Conservation (phyloP, 2,888 invertebrate genomes). For the Piscicola geometra region DNA sequence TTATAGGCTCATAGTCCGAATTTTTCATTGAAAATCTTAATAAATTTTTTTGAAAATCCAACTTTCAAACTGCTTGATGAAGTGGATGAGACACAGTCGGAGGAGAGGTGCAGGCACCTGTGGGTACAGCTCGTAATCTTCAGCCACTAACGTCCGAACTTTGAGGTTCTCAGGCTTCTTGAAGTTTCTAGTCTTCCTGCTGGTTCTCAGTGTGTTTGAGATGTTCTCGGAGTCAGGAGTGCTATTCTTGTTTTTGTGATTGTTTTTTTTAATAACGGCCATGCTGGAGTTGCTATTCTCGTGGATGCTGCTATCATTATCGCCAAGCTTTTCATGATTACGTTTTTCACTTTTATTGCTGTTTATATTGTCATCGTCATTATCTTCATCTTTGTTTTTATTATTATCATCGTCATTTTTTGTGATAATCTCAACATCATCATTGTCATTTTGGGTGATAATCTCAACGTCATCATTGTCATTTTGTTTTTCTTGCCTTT, state of each 20-base stretch:
- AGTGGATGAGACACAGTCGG: not conserved
- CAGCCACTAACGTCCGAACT: not conserved
- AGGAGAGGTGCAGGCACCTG: not conserved
- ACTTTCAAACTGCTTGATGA: not conserved
- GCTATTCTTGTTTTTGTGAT: not conserved
- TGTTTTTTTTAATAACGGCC: not conserved
- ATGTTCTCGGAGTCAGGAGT: not conserved
- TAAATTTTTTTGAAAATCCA: not conserved
- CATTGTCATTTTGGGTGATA: not conserved
- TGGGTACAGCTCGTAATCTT: not conserved
- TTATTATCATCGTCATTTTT: no score
- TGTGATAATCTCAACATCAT: not conserved
- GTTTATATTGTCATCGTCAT: no score
- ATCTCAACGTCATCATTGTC: no score
- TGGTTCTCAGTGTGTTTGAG: not conserved
- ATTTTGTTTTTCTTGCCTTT: no score
- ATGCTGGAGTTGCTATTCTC: not conserved
- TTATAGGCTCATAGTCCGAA: no score
- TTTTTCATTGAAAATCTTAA: no score
- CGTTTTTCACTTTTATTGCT: no score
- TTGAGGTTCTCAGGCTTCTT: not conserved
- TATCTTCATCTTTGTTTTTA: no score
- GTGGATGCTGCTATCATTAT: not conserved
- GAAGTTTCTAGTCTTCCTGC: not conserved
- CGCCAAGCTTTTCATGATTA: not conserved